phyloP scores from a whole-genome alignment of 2,888 invertebrate genomes.

The Ischnus inquisitorius region DNA sequence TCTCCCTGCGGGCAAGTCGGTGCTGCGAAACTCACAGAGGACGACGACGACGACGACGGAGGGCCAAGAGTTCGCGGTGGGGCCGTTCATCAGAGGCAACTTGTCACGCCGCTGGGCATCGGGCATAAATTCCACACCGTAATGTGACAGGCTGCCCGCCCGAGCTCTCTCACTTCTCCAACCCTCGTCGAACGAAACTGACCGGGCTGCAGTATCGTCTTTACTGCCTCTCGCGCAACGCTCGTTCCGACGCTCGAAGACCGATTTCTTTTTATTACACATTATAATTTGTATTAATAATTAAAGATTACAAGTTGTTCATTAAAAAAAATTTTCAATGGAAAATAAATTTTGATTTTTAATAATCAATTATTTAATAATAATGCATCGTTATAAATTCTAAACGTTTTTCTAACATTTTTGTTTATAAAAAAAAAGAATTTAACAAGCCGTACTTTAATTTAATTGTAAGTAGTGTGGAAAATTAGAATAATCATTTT shows the following conservation, averaged over 20 bases:
- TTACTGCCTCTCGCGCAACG: slow-evolving; percentile 74
- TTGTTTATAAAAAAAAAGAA: too few species aligned
- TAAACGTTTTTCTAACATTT: too few species aligned
- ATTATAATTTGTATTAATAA: too few species aligned
- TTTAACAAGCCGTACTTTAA: too few species aligned
- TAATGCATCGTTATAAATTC: too few species aligned
- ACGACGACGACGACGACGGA: slow-evolving; percentile 70
- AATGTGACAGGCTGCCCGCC: slow-evolving; percentile 84
- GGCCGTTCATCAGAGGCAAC: slow-evolving; percentile 85
- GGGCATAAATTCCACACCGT: slow-evolving; percentile 84
- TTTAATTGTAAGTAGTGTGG: too few species aligned
- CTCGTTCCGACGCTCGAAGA: slow-evolving; percentile 72
- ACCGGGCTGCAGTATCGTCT: slow-evolving; percentile 1
- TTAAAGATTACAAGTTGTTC: too few species aligned
- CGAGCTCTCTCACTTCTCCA: slow-evolving; percentile 38
- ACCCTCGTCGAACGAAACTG: slow-evolving; percentile 36
- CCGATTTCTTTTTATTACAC: too few species aligned
- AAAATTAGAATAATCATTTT: too few species aligned
- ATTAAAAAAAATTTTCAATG: too few species aligned
- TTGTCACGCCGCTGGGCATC: slow-evolving; percentile 85
- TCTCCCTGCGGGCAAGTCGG: slow-evolving; percentile 14
- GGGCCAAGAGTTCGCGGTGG: slow-evolving; percentile 84
- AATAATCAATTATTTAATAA: too few species aligned
- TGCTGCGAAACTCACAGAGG: slow-evolving; percentile 50
- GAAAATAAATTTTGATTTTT: too few species aligned